phyloP scores from a whole-genome alignment of 2,113 vertebrate genomes.

The Eptesicus fuscus region DNA sequence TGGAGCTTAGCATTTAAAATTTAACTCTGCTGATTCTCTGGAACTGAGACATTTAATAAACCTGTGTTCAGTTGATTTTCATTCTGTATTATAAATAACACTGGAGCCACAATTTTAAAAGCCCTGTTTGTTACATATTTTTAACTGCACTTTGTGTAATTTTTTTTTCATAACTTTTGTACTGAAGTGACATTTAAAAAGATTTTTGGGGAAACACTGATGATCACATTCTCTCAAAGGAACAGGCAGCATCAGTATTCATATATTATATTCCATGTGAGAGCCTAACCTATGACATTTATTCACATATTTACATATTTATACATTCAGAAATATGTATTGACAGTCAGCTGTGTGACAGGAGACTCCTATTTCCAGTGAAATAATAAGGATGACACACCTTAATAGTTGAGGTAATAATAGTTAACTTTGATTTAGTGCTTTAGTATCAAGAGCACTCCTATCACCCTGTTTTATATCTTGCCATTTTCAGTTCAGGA shows the following conservation, averaged over 20 bases:
- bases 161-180: background rate
- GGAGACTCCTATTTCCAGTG: background rate
- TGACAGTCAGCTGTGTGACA: background rate
- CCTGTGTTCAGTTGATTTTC: background rate
- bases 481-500: background rate
- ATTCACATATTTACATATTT: background rate
- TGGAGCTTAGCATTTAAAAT: background rate
- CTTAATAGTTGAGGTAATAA: background rate
- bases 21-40: background rate
- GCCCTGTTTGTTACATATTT: background rate
- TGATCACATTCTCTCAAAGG: background rate
- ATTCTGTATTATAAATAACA: background rate
- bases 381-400: background rate
- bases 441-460: background rate
- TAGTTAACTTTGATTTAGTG: background rate
- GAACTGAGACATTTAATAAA: slow-evolving; percentile 16
- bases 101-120: background rate
- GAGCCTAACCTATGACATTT: background rate
- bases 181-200: background rate
- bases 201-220: background rate
- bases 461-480: background rate
- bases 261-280: background rate
- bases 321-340: slow-evolving; percentile 17
- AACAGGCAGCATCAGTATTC: background rate
- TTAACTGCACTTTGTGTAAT: background rate